Percentiles rank a stretch among this genome's conserved stretches.
Conservation (phyloP, 2,113 vertebrate species). For the Spheniscus mendiculus region DNA sequence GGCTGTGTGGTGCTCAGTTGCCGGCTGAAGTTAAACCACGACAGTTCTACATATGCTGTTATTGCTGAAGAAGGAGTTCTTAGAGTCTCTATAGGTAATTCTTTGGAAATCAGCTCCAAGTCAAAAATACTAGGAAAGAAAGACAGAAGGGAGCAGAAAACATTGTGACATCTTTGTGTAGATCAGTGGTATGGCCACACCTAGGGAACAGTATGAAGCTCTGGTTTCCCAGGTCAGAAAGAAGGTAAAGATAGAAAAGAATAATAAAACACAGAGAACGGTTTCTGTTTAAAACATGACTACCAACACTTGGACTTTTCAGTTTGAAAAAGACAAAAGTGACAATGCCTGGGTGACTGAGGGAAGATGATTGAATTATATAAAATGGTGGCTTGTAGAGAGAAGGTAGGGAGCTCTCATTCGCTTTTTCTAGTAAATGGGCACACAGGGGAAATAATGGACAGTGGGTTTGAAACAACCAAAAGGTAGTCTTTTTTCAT, state of each 20-base stretch:
- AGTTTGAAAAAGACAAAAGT: not conserved
- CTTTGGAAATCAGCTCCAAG: not conserved
- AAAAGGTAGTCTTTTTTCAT: not conserved
- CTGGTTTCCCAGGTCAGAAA: not conserved
- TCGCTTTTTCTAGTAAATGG: not conserved
- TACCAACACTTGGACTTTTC: not conserved
- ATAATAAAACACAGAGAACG: not conserved
- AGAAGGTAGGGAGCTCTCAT: not conserved
- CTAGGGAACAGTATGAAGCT: not conserved
- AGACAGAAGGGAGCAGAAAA: not conserved
- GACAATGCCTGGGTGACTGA: not conserved
- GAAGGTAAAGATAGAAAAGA: not conserved
- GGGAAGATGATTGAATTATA: not conserved
- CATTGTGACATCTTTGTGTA: not conserved
- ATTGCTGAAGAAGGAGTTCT: not conserved
- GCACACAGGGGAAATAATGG: not conserved
- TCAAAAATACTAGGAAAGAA: not conserved
- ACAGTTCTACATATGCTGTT: not conserved
- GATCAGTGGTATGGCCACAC: not conserved
- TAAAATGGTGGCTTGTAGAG: not conserved
- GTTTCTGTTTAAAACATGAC: not conserved
- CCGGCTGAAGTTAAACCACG: too few species aligned
- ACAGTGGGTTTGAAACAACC: not conserved
- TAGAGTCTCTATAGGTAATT: not conserved
- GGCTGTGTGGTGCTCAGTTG: too few species aligned